phyloP scores from a whole-genome alignment of 2,113 vertebrate species.

The Motacilla tschutschensis region DNA sequence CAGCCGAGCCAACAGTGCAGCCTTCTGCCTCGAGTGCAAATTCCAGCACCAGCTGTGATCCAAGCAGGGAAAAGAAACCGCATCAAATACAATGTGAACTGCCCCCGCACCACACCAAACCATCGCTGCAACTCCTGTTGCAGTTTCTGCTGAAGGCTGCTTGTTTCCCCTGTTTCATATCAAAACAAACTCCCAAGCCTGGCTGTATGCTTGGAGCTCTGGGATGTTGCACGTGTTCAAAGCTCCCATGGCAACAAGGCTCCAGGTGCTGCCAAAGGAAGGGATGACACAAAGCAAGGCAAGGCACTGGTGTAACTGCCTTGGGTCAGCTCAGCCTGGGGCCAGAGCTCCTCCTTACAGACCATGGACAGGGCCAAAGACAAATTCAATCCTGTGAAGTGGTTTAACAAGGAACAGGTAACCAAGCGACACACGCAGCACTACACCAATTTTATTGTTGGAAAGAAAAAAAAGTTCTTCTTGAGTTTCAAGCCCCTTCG shows the following conservation, averaged over 20 bases:
- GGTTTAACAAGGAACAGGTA: background rate
- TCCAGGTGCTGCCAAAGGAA: background rate
- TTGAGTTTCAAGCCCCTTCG: background rate
- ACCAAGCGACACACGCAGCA: background rate
- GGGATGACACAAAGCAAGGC: background rate
- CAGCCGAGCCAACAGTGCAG: accelerated
- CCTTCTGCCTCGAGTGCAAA: background rate
- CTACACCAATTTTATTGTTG: background rate
- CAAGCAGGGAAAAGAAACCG: background rate
- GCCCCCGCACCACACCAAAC: background rate
- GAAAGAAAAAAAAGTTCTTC: background rate
- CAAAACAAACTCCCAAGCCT: background rate
- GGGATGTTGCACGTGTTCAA: background rate
- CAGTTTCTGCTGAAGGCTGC: background rate
- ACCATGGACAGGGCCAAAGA: background rate
- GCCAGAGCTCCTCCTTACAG: background rate
- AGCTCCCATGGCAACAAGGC: background rate
- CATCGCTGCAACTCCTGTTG: background rate
- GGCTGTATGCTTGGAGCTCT: background rate
- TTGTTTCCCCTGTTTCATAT: background rate
- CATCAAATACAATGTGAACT: background rate
- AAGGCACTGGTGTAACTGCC: background rate
- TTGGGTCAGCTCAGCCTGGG: background rate
- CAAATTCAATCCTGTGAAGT: background rate
- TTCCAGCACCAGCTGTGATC: background rate